Percentiles rank a stretch among this genome's conserved stretches.
Evolutionary conservation across 2,888 invertebrate species (phyloP).

Genomic region (Andrena praecox): DNA sequence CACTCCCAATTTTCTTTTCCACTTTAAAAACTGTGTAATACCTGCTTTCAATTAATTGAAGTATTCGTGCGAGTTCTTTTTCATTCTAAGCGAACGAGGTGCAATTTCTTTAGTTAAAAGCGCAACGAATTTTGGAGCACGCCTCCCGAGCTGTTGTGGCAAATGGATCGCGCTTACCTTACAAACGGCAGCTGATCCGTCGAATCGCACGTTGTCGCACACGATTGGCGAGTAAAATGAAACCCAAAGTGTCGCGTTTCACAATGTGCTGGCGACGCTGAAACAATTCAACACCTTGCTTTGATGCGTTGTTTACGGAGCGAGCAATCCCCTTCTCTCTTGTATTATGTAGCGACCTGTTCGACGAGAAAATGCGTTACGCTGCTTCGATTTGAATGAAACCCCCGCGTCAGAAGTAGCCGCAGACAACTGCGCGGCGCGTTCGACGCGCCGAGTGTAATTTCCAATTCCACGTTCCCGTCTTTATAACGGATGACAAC

Average conservation of each 20-base stretch:
- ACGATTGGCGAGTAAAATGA: slow-evolving; percentile 45
- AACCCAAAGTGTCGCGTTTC: slow-evolving; percentile 57
- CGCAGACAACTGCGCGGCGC: background rate
- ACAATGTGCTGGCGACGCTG: slow-evolving; percentile 36
- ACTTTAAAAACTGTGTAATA: too few species aligned
- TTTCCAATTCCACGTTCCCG: slow-evolving; percentile 3
- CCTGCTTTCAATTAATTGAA: too few species aligned
- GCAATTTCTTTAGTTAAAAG: background rate
- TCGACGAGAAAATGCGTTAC: slow-evolving; percentile 33
- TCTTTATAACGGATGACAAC: background rate
- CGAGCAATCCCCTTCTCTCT: slow-evolving; percentile 31
- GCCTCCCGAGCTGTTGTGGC: background rate
- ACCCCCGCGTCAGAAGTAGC: background rate
- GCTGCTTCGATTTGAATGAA: slow-evolving; percentile 43
- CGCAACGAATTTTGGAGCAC: background rate
- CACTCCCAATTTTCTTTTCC: too few species aligned
- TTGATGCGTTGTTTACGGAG: slow-evolving; percentile 59
- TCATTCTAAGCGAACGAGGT: too few species aligned
- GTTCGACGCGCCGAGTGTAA: background rate
- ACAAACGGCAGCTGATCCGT: slow-evolving; percentile 20
- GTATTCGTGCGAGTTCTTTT: too few species aligned
- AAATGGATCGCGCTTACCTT: background rate
- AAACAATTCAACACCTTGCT: slow-evolving; percentile 46
- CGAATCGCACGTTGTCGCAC: slow-evolving; percentile 19
- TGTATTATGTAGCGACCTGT: slow-evolving; percentile 29